Base-by-base conservation (phyloP, 2,888 invertebrate genomes). In the Nomada flava region DNA sequence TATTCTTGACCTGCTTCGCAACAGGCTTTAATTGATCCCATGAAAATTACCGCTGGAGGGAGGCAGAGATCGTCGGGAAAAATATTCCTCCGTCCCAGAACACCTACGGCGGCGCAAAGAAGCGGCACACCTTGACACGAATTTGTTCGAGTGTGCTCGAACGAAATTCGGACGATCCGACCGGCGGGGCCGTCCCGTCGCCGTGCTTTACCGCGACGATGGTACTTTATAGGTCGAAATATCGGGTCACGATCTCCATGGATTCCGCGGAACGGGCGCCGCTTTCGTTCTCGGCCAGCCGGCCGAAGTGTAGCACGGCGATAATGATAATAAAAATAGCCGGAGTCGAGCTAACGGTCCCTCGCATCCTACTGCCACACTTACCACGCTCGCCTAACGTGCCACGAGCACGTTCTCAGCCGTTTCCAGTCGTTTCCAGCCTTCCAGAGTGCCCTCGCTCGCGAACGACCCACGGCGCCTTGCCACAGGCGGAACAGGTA, bases 301-400 rank as follows among this genome's bases (percentile, higher is more conserved):
- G 55, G n/a, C 44, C 74, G 79, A 86, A 87, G 86, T 83, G 83
- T 87, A 84, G 85, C 85, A 63, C 72, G 52, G 78, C 82, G 82
- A 79, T 76, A 68, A 88, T 85, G 67, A 85, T 91, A 90, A 92
- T 91, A 91, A 92, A 93, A 92, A 92, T 92, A 90, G 86, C 83
- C 81, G 67, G 89, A 90, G 91, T 89, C 91, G 90, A 89, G 86
- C 87, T 91, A 93, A 93, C 93, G 93, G 93, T 93, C 91, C 87
- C 89, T 91, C 89, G 91, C 91, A 92, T 92, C 93, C 93, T 93
- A 93, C 93, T 93, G 93, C 92, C 93, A 93, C 92, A 93, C 93
- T 93, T 93, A 91, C 89, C 84, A 84, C 84, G 78, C 86, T 89
- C 85, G 85, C 80, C 85, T 81, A 86, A 88, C 86, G 69, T 64